These are phyloP conservation scores for Corydoras sp. DNA, from an alignment of 2,113 vertebrate species.

Conservation along the genomic window DNA sequence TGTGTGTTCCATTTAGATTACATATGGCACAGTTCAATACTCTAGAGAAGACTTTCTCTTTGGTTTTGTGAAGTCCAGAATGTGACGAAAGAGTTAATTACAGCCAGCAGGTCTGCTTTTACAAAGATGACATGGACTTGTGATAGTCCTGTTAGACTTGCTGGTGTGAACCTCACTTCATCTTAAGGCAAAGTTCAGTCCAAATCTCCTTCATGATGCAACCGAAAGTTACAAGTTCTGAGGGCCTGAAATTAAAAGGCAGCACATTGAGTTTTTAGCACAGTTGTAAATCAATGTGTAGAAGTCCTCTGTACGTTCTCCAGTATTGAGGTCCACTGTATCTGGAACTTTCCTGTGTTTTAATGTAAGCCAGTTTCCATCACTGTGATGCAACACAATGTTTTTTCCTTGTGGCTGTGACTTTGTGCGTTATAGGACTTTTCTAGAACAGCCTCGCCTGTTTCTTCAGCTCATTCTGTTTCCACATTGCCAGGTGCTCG, in stretches of 20 bases:
- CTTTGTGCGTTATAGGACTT: not conserved
- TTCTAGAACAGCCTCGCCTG: conserved; percentile 86
- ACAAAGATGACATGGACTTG: not conserved
- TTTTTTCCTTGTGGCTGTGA: not conserved
- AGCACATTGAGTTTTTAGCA: not conserved
- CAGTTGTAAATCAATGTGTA: not conserved
- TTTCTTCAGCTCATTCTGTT: conserved; percentile 95
- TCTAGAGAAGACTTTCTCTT: conserved; percentile 9
- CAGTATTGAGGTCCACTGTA: no score
- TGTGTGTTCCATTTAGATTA: no score
- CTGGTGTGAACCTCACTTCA: conserved; percentile 23
- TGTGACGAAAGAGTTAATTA: not conserved
- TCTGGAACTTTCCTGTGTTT: no score
- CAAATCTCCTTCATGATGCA: not conserved
- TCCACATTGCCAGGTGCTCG: conserved; percentile 89
- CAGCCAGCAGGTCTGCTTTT: not conserved
- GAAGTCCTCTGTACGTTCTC: not conserved
- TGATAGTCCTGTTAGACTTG: not conserved
- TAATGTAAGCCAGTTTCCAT: not conserved
- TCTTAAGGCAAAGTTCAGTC: conserved; percentile 24
- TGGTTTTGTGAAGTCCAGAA: conserved; percentile 17
- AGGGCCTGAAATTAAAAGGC: not conserved
- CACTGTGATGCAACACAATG: not conserved
- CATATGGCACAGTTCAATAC: conserved; percentile 16
- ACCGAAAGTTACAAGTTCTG: not conserved